Base-by-base conservation (phyloP, 2,797 vertebrate genomes). In the Xenentodon cancila region DNA sequence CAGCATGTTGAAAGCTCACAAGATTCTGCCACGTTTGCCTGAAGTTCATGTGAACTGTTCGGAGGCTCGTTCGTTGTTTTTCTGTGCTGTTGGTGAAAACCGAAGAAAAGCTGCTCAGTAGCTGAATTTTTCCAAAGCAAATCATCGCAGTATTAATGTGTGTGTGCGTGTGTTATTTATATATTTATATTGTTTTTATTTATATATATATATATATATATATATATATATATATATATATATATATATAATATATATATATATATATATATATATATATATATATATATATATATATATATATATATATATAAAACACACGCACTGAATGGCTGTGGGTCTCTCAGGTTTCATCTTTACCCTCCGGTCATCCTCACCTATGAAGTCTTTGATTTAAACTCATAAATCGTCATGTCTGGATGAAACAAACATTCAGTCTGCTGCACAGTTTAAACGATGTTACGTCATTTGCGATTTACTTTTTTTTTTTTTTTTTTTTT, bases 11-110 rank as follows among this genome's bases (percentile, higher is more conserved):
- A 25, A 43, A 55, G 19, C 42, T 22, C 19, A 18, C 13, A 48
- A 48, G 7, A 43, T 17, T 63, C 74, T 48, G 71, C 81, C 81
- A 80, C 8, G 65, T 69, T 71, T 71, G 69, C 75, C 81, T 81
- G 71, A 75, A 65, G 15, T 16, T 68, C 55, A 60, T 4, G 5
- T 44, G 57, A 59, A 64, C 64, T 1, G 62, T 52, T 46, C 9
- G 20, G 37, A 49, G 55, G 54, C 1, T 25, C 32, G 6, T 32
- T 13, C 27, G 40, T 5, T 37, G 25, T 34, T 43, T 52, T 48
- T 27, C 51, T 58, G 21, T 32, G 47, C 42, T 40, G 46, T 25
- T 51, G 22, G 42, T 37, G 47, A 68, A 62, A 79, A 61, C 34
- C 9, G 4, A 32, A 1, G 7, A 37, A 7, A 73, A 65, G 27